These are phyloP conservation scores for Drosophila bunnanda DNA, from an alignment of 2,888 invertebrate genomes.

Conservation along the genomic window DNA sequence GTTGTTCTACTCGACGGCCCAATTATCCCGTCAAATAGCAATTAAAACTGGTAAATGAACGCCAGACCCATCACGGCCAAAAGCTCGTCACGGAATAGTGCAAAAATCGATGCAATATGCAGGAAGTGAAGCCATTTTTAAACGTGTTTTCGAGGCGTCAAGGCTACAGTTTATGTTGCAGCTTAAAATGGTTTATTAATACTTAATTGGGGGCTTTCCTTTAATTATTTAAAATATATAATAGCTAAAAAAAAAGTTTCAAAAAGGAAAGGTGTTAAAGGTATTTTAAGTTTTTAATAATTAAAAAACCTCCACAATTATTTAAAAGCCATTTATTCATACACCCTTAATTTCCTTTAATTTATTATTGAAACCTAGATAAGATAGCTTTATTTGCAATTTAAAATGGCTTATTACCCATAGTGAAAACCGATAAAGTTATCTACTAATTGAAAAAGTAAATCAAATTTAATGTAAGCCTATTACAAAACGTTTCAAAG, in stretches of 20 bases:
- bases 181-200: conserved; percentile 7
- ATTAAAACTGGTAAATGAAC: conserved; percentile 44
- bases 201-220: neutral
- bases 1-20: conserved; percentile 46
- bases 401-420: neutral
- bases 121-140: conserved; percentile 1
- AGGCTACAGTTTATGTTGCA: neutral
- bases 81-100: conserved; percentile 1
- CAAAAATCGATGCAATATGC: conserved; percentile 17
- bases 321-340: neutral
- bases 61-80: conserved; percentile 7
- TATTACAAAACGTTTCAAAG: neutral
- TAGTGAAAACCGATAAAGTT: neutral
- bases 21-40: conserved; percentile 45
- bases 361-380: neutral
- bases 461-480: neutral
- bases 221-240: neutral
- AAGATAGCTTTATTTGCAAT: neutral
- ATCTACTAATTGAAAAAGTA: neutral
- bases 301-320: neutral
- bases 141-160: neutral
- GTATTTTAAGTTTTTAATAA: neutral
- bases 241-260: too few relatives aligned
- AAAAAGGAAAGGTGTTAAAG: neutral
- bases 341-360: too few relatives aligned